phyloP scores from a whole-genome alignment of 2,113 vertebrate species.

The Saccopteryx leptura region DNA sequence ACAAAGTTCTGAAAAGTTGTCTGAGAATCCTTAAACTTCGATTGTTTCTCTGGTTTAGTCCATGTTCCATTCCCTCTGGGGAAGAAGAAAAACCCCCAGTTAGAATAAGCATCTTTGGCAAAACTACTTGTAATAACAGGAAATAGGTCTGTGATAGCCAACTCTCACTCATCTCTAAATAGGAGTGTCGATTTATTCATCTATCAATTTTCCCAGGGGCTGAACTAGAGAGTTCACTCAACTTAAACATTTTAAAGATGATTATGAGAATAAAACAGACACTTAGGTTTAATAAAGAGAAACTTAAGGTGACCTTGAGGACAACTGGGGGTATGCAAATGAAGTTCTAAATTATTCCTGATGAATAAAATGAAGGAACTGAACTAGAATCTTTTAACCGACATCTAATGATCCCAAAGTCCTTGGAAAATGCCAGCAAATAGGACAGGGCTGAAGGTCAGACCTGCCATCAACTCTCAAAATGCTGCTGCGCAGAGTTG shows the following conservation, averaged over 20 bases:
- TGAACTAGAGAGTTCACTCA: not conserved
- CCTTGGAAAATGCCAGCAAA: conserved; percentile 23
- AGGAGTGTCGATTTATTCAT: not conserved
- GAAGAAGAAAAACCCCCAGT: not conserved
- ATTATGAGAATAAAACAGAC: conserved; percentile 4
- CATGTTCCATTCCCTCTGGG: not conserved
- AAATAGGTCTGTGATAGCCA: not conserved
- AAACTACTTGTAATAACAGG: conserved; percentile 18
- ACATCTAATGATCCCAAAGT: not conserved
- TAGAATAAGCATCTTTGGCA: conserved; percentile 45
- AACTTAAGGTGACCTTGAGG: not conserved
- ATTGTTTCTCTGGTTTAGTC: not conserved
- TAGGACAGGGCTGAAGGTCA: not conserved
- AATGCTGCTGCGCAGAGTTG: not conserved
- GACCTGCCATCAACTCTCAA: not conserved
- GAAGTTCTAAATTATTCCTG: not conserved
- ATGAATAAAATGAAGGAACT: not conserved
- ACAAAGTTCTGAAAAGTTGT: conserved; percentile 37
- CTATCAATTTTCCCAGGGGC: not conserved
- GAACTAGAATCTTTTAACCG: not conserved
- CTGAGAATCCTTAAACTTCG: conserved; percentile 4
- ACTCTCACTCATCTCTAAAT: conserved; percentile 8
- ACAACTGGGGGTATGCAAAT: not conserved
- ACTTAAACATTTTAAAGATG: conserved; percentile 26
- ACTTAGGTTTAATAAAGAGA: not conserved